phyloP scores from a whole-genome alignment of 2,113 vertebrate genomes.

The Mixornis gularis region DNA sequence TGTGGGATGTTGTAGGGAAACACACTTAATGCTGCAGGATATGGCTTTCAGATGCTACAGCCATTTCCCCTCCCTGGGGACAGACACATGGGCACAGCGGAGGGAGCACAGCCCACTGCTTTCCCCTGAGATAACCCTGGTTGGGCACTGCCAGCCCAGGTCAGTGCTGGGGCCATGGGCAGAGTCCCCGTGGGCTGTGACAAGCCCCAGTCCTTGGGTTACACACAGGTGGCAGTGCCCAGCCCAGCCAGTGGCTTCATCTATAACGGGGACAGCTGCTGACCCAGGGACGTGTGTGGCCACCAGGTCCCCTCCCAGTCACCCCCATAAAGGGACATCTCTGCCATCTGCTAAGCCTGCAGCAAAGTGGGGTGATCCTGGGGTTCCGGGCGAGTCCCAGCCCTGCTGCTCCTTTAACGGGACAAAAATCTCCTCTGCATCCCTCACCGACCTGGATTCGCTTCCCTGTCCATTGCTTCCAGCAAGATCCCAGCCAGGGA shows the following conservation, averaged over 20 bases:
- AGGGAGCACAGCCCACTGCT: background rate
- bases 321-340: background rate
- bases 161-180: accelerated
- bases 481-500: background rate
- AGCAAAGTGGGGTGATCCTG: background rate
- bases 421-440: background rate
- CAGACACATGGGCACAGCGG: background rate
- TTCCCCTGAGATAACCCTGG: background rate
- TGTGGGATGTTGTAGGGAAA: background rate
- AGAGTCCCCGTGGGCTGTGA: background rate
- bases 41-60: background rate
- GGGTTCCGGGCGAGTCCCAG: background rate
- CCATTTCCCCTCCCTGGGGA: background rate
- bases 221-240: background rate
- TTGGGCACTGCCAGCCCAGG: background rate
- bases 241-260: background rate
- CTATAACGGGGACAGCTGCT: accelerated
- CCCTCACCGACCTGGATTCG: accelerated
- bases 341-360: background rate
- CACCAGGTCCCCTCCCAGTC: background rate
- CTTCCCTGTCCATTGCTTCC: background rate
- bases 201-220: background rate
- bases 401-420: background rate
- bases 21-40: background rate
- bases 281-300: background rate